Percentiles rank a stretch among this genome's conserved stretches.
These are phyloP conservation scores for Chloropsis hardwickii DNA, from an alignment of 2,113 vertebrate species.

Conservation along the genomic window DNA sequence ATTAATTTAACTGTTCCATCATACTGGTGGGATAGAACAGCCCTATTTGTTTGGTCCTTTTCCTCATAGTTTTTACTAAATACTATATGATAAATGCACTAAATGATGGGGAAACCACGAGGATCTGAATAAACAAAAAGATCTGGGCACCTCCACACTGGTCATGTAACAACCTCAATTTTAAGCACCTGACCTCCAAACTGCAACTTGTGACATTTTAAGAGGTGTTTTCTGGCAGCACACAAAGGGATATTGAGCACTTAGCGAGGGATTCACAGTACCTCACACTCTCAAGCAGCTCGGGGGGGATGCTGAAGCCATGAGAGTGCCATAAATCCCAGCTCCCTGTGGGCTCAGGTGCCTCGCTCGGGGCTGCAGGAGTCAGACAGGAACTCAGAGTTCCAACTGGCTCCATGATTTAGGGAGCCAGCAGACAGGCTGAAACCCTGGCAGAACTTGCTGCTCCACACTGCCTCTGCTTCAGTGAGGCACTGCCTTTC, in stretches of 20 bases:
- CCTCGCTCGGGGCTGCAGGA: neutral
- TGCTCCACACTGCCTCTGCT: neutral
- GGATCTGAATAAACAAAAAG: neutral
- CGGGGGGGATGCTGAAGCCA: neutral
- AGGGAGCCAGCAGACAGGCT: neutral
- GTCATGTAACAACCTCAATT: neutral
- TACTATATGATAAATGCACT: neutral
- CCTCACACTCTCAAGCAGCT: neutral
- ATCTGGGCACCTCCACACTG: neutral
- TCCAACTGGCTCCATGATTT: neutral
- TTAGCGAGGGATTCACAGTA: neutral
- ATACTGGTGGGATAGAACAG: constrained; percentile 24
- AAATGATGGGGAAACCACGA: neutral
- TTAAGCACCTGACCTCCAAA: neutral
- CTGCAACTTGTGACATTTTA: neutral
- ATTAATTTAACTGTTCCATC: constrained; percentile 76
- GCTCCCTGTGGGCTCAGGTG: neutral
- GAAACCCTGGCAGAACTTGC: neutral
- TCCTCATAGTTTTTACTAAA: constrained; percentile 17
- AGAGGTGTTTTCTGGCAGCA: neutral
- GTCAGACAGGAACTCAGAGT: neutral
- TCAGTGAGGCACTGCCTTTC: neutral
- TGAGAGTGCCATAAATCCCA: neutral
- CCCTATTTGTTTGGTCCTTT: neutral
- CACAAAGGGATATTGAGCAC: rapidly evolving